Evolutionary conservation across 2,113 vertebrate species (phyloP).

Genomic region (Callospermophilus lateralis): DNA sequence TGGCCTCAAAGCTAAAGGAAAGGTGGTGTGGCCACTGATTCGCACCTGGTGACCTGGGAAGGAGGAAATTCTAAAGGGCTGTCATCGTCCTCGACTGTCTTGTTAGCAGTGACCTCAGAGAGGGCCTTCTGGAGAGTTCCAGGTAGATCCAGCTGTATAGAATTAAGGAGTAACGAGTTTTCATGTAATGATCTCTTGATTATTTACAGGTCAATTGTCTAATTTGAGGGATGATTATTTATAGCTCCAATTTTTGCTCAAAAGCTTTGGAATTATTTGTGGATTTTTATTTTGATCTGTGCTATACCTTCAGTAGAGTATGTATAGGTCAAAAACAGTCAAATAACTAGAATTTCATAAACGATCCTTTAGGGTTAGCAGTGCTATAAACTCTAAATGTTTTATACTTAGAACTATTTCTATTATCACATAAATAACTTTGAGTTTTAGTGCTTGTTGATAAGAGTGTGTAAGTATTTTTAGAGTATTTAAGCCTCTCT

Average conservation of each 20-base stretch:
- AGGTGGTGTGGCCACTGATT: neutral
- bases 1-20: neutral
- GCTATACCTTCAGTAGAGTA: neutral
- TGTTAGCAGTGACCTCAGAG: neutral
- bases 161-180: neutral
- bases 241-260: neutral
- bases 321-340: neutral
- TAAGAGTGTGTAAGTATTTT: constrained; percentile 56
- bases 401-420: constrained; percentile 56
- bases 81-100: neutral
- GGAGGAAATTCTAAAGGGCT: neutral
- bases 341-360: neutral
- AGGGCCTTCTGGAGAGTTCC: neutral
- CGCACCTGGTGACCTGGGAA: fast-evolving
- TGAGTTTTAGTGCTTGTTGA: constrained; percentile 57
- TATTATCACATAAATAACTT: constrained; percentile 64
- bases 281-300: constrained; percentile 20
- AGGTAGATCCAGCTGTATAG: neutral
- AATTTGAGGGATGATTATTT: neutral
- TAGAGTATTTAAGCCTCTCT: constrained; percentile 50
- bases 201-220: neutral
- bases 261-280: neutral
- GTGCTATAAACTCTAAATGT: neutral
- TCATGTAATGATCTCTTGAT: neutral
- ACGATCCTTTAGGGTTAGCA: neutral